phyloP scores from a whole-genome alignment of 2,113 vertebrate species.

The Geococcyx californianus region DNA sequence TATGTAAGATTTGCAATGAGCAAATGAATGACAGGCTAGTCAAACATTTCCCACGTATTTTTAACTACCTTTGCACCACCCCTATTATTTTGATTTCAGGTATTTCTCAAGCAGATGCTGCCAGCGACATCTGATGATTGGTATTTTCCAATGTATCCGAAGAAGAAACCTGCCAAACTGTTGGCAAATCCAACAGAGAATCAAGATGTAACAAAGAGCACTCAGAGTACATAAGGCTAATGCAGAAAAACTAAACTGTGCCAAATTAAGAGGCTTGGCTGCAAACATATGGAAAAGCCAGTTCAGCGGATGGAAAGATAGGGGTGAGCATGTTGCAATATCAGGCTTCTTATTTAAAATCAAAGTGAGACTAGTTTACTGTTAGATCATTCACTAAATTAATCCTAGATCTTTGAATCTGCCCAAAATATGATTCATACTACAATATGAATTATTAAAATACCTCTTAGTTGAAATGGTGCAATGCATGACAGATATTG shows the following conservation, averaged over 20 bases:
- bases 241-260: neutral
- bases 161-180: neutral
- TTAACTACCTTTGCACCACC: neutral
- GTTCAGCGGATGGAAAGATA: neutral
- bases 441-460: neutral
- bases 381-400: neutral
- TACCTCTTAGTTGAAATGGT: neutral
- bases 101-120: neutral
- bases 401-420: neutral
- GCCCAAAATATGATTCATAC: neutral
- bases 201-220: neutral
- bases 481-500: neutral
- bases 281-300: neutral
- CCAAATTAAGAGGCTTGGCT: neutral
- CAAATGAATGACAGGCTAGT: neutral
- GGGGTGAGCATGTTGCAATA: neutral
- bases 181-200: neutral
- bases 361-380: neutral
- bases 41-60: neutral
- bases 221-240: neutral
- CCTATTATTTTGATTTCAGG: neutral
- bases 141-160: neutral
- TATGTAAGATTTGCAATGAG: neutral
- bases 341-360: neutral
- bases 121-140: neutral